A percentile compares a stretch with the other conserved stretches of the same genome.
Evolutionary conservation across 2,888 invertebrate species (phyloP).

Genomic region (Clitarchus hookeri): DNA sequence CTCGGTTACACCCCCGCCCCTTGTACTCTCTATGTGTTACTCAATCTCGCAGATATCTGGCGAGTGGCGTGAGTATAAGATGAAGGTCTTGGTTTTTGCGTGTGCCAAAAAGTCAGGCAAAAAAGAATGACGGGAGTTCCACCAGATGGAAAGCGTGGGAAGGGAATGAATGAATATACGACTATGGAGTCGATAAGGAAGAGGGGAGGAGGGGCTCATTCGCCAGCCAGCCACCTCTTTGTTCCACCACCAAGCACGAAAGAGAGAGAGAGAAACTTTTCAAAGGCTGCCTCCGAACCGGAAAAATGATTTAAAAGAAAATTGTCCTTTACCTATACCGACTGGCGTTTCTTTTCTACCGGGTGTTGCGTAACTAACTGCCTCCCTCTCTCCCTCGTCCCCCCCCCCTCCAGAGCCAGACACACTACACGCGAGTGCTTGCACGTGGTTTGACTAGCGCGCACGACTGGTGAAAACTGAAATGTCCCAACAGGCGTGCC

Average conservation of each 20-base stretch:
- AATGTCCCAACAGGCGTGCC: no score
- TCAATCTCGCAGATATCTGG: no score
- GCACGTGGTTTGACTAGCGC: no score
- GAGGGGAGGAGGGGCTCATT: not conserved
- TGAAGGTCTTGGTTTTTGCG: no score
- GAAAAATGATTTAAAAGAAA: not conserved
- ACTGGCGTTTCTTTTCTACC: not conserved
- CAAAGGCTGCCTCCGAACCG: not conserved
- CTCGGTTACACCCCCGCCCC: no score
- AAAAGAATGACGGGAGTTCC: no score
- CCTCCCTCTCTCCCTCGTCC: not conserved
- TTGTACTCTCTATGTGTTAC: no score
- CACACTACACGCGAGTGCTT: no score
- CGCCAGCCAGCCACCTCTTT: not conserved
- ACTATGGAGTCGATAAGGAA: not conserved
- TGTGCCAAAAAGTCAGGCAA: no score
- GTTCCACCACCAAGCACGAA: not conserved
- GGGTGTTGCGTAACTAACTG: not conserved
- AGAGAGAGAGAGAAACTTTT: not conserved
- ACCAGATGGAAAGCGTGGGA: not conserved
- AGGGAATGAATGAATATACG: not conserved
- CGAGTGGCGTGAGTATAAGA: no score
- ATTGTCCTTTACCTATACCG: not conserved
- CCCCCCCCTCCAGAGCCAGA: not conserved
- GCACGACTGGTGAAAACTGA: no score